These are phyloP conservation scores for Girardinichthys multiradiatus DNA, from an alignment of 2,113 vertebrate species.

Conservation along the genomic window DNA sequence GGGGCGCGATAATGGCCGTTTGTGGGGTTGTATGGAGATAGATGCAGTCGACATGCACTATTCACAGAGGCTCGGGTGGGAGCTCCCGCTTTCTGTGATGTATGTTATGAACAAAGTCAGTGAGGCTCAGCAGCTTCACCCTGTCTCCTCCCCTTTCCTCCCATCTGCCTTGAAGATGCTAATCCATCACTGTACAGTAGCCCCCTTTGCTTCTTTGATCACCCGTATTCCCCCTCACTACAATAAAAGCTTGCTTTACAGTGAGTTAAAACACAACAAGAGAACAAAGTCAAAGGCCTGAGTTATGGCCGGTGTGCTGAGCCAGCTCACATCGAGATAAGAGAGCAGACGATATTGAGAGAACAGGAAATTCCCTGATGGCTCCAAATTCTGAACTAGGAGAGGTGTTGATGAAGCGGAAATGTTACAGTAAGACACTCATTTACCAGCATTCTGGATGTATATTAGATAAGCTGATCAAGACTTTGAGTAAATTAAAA, in stretches of 20 bases:
- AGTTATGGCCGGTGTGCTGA: slow-evolving; percentile 16
- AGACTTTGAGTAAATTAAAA: not conserved
- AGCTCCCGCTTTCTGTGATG: slow-evolving; percentile 44
- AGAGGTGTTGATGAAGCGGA: slow-evolving; percentile 1
- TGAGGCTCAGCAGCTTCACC: slow-evolving; percentile 33
- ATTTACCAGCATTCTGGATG: slow-evolving; percentile 11
- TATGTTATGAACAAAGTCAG: slow-evolving; percentile 54
- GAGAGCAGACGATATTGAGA: slow-evolving; percentile 36
- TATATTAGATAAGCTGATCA: not conserved
- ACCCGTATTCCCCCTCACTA: slow-evolving; percentile 42
- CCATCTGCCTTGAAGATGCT: slow-evolving; percentile 59
- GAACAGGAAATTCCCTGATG: slow-evolving; percentile 53
- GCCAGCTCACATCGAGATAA: slow-evolving; percentile 45
- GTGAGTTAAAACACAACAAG: slow-evolving; percentile 30
- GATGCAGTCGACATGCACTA: slow-evolving; percentile 5
- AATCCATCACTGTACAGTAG: slow-evolving; percentile 70
- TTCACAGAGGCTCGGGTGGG: slow-evolving; percentile 8
- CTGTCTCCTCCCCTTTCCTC: slow-evolving; percentile 1
- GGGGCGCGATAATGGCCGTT: not conserved
- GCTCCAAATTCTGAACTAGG: slow-evolving; percentile 8
- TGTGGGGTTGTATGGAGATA: slow-evolving; percentile 16
- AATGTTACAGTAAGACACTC: slow-evolving; percentile 10
- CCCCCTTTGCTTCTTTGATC: slow-evolving; percentile 60
- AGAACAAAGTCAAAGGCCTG: slow-evolving; percentile 52
- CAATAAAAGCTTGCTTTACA: slow-evolving; percentile 47